Percentiles rank a stretch among this genome's conserved stretches.
Evolutionary conservation across 1,140 invertebrate species (phyloP).

Genomic region (Heliconius hewitsoni): DNA sequence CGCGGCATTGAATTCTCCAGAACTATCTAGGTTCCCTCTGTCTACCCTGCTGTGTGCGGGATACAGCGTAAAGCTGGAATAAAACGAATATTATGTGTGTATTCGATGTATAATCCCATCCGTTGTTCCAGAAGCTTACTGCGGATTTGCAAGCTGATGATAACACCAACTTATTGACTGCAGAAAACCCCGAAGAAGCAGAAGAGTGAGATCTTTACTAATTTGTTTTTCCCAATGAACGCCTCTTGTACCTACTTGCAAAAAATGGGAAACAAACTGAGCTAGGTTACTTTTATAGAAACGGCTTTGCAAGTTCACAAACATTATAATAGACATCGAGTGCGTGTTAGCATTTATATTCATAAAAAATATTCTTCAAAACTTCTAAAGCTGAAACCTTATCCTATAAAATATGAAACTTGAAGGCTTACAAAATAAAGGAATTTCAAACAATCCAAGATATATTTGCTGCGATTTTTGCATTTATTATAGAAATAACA

Average conservation of each 20-base stretch:
- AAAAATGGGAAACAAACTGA: slow-evolving; percentile 18
- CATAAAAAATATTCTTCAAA: neutral
- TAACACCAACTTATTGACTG: slow-evolving; percentile 75
- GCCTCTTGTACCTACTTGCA: slow-evolving; percentile 48
- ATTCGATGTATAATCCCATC: slow-evolving; percentile 25
- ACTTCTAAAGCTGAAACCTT: neutral
- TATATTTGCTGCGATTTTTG: neutral
- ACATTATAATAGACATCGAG: slow-evolving; percentile 17
- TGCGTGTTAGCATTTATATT: slow-evolving; percentile 1
- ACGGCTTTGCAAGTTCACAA: slow-evolving; percentile 29
- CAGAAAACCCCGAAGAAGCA: slow-evolving; percentile 75
- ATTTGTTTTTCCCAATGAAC: slow-evolving; percentile 41
- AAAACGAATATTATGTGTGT: neutral
- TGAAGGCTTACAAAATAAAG: neutral
- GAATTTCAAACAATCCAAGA: neutral
- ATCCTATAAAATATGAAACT: neutral
- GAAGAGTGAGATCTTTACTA: slow-evolving; percentile 56
- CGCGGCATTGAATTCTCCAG: too few species aligned
- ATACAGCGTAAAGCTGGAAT: too few species aligned
- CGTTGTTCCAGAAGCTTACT: slow-evolving; percentile 75
- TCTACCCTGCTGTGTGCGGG: too few species aligned
- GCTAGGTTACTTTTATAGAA: slow-evolving; percentile 27
- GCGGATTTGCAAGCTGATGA: slow-evolving; percentile 75
- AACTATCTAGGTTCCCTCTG: too few species aligned
- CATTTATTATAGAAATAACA: neutral